Evolutionary conservation across 2,113 vertebrate species (phyloP).

Genomic region (Ovis aries): ARS-UI_Ramb_v3.0 NC_056054.1:160065001-160065500

Average conservation of each 20-base stretch:
- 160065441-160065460: not conserved
- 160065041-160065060: not conserved
- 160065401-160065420: not conserved
- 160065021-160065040: not conserved
- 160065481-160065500: not conserved
- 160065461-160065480: not conserved
- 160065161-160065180: no score
- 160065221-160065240: no score
- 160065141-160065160: no score
- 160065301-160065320: not conserved
- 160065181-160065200: fast-evolving
- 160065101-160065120: not conserved
- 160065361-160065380: not conserved
- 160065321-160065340: not conserved
- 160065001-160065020: not conserved
- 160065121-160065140: not conserved
- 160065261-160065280: no score
- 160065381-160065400: not conserved
- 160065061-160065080: not conserved
- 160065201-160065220: no score
- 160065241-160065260: no score
- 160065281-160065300: not conserved
- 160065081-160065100: not conserved
- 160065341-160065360: not conserved
- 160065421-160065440: not conserved